Evolutionary conservation across 1,140 invertebrate species (phyloP).

Genomic region (Pectinophora gossypiella): DNA sequence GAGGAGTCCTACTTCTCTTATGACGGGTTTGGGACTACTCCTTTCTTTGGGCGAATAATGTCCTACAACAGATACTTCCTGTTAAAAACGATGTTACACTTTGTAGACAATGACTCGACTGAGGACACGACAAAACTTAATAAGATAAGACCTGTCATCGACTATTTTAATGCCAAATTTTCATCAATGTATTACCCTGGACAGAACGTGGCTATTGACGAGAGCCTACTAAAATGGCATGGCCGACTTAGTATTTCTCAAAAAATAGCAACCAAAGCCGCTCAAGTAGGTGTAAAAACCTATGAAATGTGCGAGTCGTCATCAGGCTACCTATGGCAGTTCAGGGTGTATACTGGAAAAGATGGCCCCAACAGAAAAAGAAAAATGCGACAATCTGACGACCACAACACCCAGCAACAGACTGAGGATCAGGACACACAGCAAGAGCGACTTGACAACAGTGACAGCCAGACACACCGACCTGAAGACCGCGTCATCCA

Average conservation of each 20-base stretch:
- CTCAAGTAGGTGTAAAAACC: slow-evolving; percentile 22
- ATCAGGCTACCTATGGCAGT: slow-evolving; percentile 23
- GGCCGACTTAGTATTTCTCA: slow-evolving; percentile 15
- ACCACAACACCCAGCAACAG: too few relatives aligned
- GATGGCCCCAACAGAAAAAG: too few relatives aligned
- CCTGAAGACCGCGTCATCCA: too few relatives aligned
- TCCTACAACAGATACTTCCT: slow-evolving; percentile 10
- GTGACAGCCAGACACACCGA: too few relatives aligned
- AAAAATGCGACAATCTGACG: too few relatives aligned
- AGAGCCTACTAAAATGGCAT: slow-evolving; percentile 22
- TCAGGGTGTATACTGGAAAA: slow-evolving; percentile 15
- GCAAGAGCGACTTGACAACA: too few relatives aligned
- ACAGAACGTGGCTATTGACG: slow-evolving; percentile 25
- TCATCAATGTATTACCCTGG: slow-evolving; percentile 7
- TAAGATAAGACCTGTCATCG: slow-evolving; percentile 20
- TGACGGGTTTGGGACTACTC: too few relatives aligned
- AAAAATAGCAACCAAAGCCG: slow-evolving; percentile 13
- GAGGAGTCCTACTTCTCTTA: too few relatives aligned
- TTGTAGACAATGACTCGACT: slow-evolving; percentile 14
- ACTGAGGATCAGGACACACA: too few relatives aligned
- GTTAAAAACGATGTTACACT: slow-evolving; percentile 19
- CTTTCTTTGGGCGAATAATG: slow-evolving; percentile 16
- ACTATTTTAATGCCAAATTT: slow-evolving; percentile 24
- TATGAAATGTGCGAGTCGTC: slow-evolving; percentile 26
- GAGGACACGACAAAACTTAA: slow-evolving; percentile 15